A percentile compares a stretch with the other conserved stretches of the same genome.
Evolutionary conservation across 1,140 invertebrate species (phyloP).

Genomic region (Frieseomelitta varia): DNA sequence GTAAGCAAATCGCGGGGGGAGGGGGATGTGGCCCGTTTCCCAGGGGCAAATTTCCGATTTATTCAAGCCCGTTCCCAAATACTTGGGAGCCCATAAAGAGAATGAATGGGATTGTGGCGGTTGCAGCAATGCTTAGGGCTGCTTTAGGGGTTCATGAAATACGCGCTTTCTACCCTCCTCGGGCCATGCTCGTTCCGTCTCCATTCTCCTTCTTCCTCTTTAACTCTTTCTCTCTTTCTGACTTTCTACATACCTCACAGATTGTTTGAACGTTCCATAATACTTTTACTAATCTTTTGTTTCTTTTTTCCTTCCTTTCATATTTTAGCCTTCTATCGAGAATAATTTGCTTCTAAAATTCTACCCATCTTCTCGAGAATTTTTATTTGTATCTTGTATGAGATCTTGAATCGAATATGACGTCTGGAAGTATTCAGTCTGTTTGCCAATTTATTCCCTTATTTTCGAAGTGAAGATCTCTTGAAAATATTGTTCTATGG

Average conservation of each 20-base stretch:
- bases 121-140: slow-evolving; percentile 71
- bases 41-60: slow-evolving; percentile 77
- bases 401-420: too few relatives aligned
- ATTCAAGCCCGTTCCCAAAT: slow-evolving; percentile 78
- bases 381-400: too few relatives aligned
- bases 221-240: slow-evolving; percentile 34
- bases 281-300: background rate
- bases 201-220: slow-evolving; percentile 19
- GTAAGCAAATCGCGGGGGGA: slow-evolving; percentile 58
- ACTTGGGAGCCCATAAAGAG: slow-evolving; percentile 79
- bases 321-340: too few relatives aligned
- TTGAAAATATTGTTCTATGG: background rate
- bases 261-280: too few relatives aligned
- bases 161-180: slow-evolving; percentile 64
- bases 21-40: slow-evolving; percentile 26
- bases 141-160: slow-evolving; percentile 79
- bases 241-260: slow-evolving; percentile 8
- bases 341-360: too few relatives aligned
- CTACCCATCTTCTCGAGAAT: too few relatives aligned
- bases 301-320: slow-evolving; percentile 10
- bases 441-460: background rate
- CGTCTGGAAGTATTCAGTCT: too few relatives aligned
- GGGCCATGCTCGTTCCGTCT: slow-evolving; percentile 45
- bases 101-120: slow-evolving; percentile 78
- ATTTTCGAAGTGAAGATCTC: too few relatives aligned